Evolutionary conservation across 2,797 vertebrate species (phyloP).

Genomic region (Caiman crocodilus): DNA sequence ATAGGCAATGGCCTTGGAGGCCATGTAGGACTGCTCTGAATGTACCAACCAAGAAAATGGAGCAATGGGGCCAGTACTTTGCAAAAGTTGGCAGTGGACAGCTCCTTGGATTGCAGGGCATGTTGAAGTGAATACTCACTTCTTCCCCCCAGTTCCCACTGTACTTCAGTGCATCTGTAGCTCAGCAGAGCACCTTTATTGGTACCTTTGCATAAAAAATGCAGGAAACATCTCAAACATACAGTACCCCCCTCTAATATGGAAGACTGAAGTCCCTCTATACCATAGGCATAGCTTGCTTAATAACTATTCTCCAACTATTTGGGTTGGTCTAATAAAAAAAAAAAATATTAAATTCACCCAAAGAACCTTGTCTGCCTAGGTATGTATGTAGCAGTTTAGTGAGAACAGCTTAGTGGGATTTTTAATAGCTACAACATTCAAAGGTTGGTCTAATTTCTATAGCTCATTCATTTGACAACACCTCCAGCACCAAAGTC

Average conservation of each 20-base stretch:
- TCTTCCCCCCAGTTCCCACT: neutral
- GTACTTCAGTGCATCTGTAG: neutral
- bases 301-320: too few relatives aligned
- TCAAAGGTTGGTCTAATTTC: neutral
- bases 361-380: too few relatives aligned
- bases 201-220: neutral
- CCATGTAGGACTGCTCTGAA: neutral
- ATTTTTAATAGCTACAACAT: slow-evolving; percentile 1
- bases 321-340: too few relatives aligned
- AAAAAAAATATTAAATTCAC: too few relatives aligned
- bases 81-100: neutral
- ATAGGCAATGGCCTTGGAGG: neutral
- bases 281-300: neutral
- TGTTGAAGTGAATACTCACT: neutral
- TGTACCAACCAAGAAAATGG: neutral
- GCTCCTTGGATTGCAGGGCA: neutral
- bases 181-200: neutral
- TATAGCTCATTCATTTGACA: slow-evolving; percentile 35
- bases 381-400: neutral
- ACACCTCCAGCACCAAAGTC: neutral
- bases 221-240: neutral
- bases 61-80: neutral
- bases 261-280: neutral
- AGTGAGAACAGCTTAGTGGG: neutral
- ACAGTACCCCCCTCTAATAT: slow-evolving; percentile 15